Evolutionary conservation across 2,113 vertebrate genomes (phyloP).

Genomic region (Sapajus apella): DNA sequence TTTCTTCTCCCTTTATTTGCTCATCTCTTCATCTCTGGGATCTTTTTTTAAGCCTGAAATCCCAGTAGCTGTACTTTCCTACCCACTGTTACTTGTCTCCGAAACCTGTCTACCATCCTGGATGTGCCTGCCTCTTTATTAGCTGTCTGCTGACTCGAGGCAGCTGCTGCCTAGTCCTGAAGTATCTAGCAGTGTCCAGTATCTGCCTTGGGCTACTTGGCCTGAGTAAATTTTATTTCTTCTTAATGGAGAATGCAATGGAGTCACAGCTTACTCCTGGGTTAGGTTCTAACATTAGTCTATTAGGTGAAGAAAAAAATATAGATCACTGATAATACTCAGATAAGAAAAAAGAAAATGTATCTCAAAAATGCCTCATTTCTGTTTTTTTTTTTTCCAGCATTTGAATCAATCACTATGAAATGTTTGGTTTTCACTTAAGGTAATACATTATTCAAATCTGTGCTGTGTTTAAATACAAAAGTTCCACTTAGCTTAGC

Average conservation of each 20-base stretch:
- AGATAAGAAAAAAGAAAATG: not conserved
- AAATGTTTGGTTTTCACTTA: not conserved
- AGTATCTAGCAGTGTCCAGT: not conserved
- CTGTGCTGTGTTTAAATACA: not conserved
- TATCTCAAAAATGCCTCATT: not conserved
- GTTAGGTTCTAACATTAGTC: not conserved
- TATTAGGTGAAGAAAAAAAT: not conserved
- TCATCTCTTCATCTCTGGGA: not conserved
- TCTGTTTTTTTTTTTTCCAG: not conserved
- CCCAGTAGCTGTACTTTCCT: not conserved
- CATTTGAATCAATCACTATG: not conserved
- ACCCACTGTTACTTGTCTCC: too few relatives aligned
- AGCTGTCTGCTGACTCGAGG: not conserved
- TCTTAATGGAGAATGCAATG: not conserved
- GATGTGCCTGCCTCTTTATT: not conserved
- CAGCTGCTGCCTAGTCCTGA: not conserved
- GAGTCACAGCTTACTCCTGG: not conserved
- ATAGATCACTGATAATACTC: not conserved
- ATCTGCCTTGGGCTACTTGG: not conserved
- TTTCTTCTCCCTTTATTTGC: not conserved
- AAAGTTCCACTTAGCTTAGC: not conserved
- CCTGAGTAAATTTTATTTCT: not conserved
- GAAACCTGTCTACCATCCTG: not conserved
- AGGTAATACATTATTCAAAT: not conserved
- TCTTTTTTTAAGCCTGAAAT: constrained; percentile 9